These are phyloP conservation scores for Philopedon plagiatum DNA, from an alignment of 2,888 invertebrate species.

Conservation along the genomic window DNA sequence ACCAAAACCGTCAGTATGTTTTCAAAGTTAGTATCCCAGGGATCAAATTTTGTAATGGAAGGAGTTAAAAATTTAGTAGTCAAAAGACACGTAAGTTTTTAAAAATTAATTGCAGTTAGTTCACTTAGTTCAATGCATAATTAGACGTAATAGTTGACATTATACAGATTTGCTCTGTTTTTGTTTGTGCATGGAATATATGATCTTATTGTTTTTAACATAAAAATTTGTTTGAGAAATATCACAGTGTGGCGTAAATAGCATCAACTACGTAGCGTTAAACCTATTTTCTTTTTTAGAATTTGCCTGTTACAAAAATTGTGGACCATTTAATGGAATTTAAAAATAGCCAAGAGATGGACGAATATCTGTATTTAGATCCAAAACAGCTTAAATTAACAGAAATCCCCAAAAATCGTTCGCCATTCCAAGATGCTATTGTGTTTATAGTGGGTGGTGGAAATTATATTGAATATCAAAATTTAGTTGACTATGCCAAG, in stretches of 20 bases:
- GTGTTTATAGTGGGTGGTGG: constrained; percentile 95
- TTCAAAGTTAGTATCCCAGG: constrained; percentile 96
- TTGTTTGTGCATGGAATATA: too few species aligned
- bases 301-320: constrained; percentile 93
- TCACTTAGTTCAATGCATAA: constrained; percentile 9
- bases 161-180: too few species aligned
- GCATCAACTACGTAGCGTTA: too few species aligned
- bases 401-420: constrained; percentile 76
- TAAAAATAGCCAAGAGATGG: constrained; percentile 82
- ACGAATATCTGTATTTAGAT: constrained; percentile 95
- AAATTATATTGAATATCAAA: constrained; percentile 99
- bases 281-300: constrained; percentile 73
- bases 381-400: constrained; percentile 90
- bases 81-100: constrained; percentile 87
- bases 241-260: too few species aligned
- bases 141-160: too few species aligned
- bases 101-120: constrained; percentile 19
- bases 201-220: too few species aligned
- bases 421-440: constrained; percentile 88
- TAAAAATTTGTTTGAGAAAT: too few species aligned
- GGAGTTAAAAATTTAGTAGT: constrained; percentile 99
- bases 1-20: constrained; percentile 99
- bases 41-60: constrained; percentile 99
- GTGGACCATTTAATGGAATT: constrained; percentile 92
- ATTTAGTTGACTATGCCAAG: constrained; percentile 95